Base-by-base conservation (phyloP, 2,888 invertebrate species). In the Aspidiotus destructor region DNA sequence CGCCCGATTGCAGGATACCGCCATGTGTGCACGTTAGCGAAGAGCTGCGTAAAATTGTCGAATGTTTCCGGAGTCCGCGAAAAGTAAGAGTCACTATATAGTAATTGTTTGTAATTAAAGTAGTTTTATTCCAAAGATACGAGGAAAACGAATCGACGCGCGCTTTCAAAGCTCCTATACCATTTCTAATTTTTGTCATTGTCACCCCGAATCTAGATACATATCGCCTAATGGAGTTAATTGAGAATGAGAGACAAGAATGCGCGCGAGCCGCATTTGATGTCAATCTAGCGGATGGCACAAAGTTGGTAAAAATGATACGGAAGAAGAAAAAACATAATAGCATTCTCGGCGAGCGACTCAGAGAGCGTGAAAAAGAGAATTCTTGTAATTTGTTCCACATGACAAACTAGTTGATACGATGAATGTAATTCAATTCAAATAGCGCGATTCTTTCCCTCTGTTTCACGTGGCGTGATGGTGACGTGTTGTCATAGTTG, bases 331-430 rank as follows among this genome's bases (percentile, higher is more conserved):
- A 28, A 28, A 28, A 28, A 28, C 28, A 5, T 28, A 28, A 28
- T 28, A 28, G 28, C 28, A 28, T 28, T 28, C 28, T 28, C 28
- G 2, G 48, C 48, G 48, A 48, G n/a, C 2, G n/a, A 11, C 11
- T 48, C 48, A n/a, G 42, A 40, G 55, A 16, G 42, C 16, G 8
- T 8, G 54, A 17, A 42, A 5, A 9, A 8, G 28, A 42, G 57
- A 42, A 57, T 52, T 58, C 15, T 10, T 13, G 67, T 67, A 67
- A 67, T 67, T 67, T 58, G 67, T 67, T 67, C 67, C 67, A 60
- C 67, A 48, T 67, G 60, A 60, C 58, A 58, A 60, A 67, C 58
- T 60, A 48, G 58, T 67, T 67, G 60, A 67, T 67, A 67, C 63
- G 54, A 63, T 63, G 63, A 63, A 63, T 63, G 63, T 63, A 54